Base-by-base conservation (phyloP, 2,888 invertebrate genomes). In the Synergus gifuensis region DNA sequence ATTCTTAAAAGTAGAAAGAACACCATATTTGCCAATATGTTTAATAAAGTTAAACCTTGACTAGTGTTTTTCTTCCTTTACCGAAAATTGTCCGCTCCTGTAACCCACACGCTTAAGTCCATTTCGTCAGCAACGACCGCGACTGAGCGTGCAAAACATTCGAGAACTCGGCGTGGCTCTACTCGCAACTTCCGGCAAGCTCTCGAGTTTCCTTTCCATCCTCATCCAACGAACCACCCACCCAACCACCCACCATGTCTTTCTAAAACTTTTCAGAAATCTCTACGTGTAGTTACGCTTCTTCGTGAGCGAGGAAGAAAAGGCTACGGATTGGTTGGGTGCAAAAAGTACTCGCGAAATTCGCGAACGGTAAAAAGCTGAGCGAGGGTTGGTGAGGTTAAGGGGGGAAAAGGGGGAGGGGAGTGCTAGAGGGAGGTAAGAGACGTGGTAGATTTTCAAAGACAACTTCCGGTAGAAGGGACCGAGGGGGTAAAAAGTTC, bases 111-210 rank as follows among this genome's bases (percentile, higher is more conserved):
- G 81, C 77, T 78, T 69, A 78, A 64, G 79, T 78, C 73, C 77
- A 28, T 69, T 78, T 22, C 44, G n/a, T 60, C 14, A 60, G 58
- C 28, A 64, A 44, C 22, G 77, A 44, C 78, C 78, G 67, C 28
- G 77, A 73, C 60, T 84, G 80, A 84, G 84, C 81, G 81, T 82
- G 84, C 81, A 86, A 86, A 88, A 88, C 86, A 88, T 86, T 84
- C 77, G 82, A 82, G 83, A 83, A 83, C 81, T 86, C 81, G 83
- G 81, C 81, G 79, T 79, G 79, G 81, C 81, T 78, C 60, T 73
- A 79, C 63, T 64, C 81, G 62, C 83, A 86, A 87, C 84, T 87
- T 88, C 83, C 84, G 81, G 79, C 80, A 82, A 82, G 79, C 79
- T 84, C 81, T 80, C 66, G 77, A 63, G 78, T 84, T 83, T 83